phyloP scores from a whole-genome alignment of 2,113 vertebrate genomes.

The Bujurquina vittata region DNA sequence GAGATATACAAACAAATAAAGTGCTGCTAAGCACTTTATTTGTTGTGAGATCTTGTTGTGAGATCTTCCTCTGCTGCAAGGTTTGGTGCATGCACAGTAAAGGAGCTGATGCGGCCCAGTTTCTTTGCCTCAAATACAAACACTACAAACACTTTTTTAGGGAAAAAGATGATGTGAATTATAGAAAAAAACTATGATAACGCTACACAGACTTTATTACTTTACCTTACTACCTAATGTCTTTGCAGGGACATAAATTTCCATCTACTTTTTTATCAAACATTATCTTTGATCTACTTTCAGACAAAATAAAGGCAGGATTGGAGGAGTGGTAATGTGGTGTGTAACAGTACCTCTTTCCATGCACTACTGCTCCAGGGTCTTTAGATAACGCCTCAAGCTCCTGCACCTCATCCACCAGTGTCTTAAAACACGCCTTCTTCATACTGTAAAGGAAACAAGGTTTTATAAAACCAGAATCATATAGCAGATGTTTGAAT shows the following conservation, averaged over 20 bases:
- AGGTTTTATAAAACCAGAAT: not conserved
- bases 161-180: too few species aligned
- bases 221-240: not conserved
- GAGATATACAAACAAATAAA: not conserved
- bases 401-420: constrained; percentile 98
- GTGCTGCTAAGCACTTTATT: not conserved
- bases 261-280: not conserved
- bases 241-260: not conserved
- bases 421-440: constrained; percentile 91
- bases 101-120: not conserved
- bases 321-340: not conserved
- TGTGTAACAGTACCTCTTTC: constrained; percentile 88
- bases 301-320: not conserved
- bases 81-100: not conserved
- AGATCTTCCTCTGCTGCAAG: not conserved
- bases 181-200: not conserved
- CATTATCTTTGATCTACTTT: not conserved
- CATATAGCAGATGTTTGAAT: not conserved
- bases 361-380: constrained; percentile 93
- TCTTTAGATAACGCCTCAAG: constrained; percentile 96
- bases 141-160: not conserved
- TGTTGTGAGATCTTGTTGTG: too few species aligned
- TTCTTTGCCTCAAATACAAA: not conserved
- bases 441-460: constrained; percentile 84
- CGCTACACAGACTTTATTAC: not conserved